Evolutionary conservation across 2,797 vertebrate species (phyloP).

Genomic region (Monodelphis domestica): DNA sequence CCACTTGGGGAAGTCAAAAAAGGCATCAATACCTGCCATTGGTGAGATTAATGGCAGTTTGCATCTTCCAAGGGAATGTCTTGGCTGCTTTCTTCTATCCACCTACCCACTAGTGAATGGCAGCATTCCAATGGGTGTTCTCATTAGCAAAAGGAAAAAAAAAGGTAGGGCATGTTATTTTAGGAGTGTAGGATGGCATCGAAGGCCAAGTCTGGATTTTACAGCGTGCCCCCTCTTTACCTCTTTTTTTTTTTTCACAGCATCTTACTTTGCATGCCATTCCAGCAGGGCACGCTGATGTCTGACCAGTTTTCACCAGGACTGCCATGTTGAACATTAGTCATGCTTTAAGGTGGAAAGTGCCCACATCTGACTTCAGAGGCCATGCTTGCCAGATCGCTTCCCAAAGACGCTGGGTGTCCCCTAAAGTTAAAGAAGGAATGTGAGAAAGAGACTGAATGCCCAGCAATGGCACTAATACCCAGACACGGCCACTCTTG

Average conservation of each 20-base stretch:
- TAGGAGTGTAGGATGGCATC: background rate
- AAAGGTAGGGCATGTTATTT: background rate
- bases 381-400: background rate
- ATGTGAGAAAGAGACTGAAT: background rate
- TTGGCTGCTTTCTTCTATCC: background rate
- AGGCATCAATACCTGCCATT: background rate
- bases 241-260: background rate
- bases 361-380: background rate
- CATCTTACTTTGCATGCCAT: background rate
- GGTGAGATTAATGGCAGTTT: background rate
- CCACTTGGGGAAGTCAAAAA: background rate
- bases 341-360: background rate
- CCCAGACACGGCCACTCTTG: background rate
- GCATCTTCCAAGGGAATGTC: background rate
- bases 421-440: background rate
- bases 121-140: background rate
- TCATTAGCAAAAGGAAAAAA: slow-evolving; percentile 29
- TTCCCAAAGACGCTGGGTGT: background rate
- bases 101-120: background rate
- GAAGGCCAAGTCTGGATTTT: background rate
- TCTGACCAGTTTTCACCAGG: slow-evolving; percentile 2
- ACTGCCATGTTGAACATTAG: background rate
- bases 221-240: background rate
- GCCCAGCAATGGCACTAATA: background rate
- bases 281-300: background rate